phyloP scores from a whole-genome alignment of 64 coral and sea anemone species.

The Stylophora pistillata region DNA sequence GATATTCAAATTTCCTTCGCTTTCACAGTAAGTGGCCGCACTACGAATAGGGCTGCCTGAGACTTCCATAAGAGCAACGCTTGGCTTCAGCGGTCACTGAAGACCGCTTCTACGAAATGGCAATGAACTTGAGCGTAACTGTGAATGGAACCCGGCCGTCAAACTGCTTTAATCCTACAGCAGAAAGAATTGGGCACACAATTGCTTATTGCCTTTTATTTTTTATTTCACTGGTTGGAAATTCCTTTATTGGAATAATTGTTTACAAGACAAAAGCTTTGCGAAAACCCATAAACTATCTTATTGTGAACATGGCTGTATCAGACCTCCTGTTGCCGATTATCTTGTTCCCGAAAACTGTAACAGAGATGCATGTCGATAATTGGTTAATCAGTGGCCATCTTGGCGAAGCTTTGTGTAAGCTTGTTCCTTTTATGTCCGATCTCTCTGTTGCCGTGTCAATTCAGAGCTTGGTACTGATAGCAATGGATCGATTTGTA shows the following conservation, averaged over 20 bases:
- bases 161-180: not conserved
- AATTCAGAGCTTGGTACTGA: not conserved
- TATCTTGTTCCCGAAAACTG: not conserved
- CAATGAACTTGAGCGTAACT: not conserved
- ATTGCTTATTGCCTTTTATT: not conserved
- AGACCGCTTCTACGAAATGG: not conserved
- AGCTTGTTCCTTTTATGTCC: not conserved
- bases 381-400: too few species aligned
- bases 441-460: not conserved
- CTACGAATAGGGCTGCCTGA: too few species aligned
- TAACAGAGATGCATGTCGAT: too few species aligned
- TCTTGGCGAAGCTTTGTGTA: not conserved
- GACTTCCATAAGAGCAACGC: too few species aligned
- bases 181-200: not conserved
- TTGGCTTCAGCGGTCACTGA: too few species aligned
- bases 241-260: slow-evolving; percentile 1
- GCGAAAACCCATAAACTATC: not conserved
- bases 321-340: not conserved
- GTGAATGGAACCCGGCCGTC: not conserved
- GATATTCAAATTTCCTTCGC: too few species aligned
- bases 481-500: not conserved
- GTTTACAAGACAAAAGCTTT: not conserved
- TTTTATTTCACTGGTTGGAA: not conserved
- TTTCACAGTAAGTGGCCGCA: too few species aligned
- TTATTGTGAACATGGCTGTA: slow-evolving; percentile 21